A percentile compares a stretch with the other conserved stretches of the same genome.
Evolutionary conservation across 2,113 vertebrate genomes (phyloP).

Genomic region (Callipepla californica): DNA sequence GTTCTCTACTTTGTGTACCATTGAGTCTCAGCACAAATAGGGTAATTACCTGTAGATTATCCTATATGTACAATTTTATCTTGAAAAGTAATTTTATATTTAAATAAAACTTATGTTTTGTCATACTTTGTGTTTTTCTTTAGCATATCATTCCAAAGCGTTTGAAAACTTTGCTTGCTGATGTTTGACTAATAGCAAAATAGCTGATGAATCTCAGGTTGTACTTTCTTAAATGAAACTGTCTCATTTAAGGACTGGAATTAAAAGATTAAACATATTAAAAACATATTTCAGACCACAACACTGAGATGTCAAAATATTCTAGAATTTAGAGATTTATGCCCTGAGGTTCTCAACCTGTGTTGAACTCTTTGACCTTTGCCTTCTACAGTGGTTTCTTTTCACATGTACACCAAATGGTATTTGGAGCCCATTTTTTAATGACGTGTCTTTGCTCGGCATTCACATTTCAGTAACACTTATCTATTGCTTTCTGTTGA

Average conservation of each 20-base stretch:
- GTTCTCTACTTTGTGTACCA: background rate
- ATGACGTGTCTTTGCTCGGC: background rate
- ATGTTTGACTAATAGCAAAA: background rate
- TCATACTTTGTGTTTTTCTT: background rate
- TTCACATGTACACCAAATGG: background rate
- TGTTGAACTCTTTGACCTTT: background rate
- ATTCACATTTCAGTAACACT: background rate
- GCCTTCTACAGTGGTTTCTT: background rate
- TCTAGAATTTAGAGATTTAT: background rate
- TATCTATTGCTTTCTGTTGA: background rate
- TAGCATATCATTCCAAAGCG: background rate
- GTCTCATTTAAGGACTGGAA: background rate
- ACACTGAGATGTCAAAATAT: background rate
- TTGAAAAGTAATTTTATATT: background rate
- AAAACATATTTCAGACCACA: background rate
- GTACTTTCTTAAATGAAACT: background rate
- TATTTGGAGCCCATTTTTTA: background rate
- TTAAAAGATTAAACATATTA: background rate
- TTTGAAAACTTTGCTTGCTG: background rate
- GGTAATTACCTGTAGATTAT: background rate
- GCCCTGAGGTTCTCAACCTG: background rate
- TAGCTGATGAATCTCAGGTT: background rate
- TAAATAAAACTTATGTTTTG: background rate
- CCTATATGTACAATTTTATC: background rate
- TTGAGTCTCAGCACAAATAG: background rate